Evolutionary conservation across 1,140 invertebrate species (phyloP).

Genomic region (Antheraea mylitta): DNA sequence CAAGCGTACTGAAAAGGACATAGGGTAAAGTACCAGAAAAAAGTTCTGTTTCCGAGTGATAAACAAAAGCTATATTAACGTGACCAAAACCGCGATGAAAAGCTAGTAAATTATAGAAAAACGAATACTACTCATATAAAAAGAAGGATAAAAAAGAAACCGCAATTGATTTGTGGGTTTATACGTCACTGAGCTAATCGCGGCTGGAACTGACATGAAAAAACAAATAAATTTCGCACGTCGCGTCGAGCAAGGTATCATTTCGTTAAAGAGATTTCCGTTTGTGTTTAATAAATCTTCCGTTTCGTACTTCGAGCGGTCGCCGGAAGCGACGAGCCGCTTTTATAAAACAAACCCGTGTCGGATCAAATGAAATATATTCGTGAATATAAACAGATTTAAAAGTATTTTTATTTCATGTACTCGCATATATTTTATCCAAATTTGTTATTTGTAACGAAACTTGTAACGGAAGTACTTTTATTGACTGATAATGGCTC

Average conservation of each 20-base stretch:
- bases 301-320: slow-evolving; percentile 10
- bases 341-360: slow-evolving; percentile 23
- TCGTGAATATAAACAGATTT: slow-evolving; percentile 11
- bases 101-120: no score
- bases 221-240: not conserved
- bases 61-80: no score
- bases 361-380: slow-evolving; percentile 31
- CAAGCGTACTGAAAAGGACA: no score
- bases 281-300: slow-evolving; percentile 35
- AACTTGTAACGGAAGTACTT: no score
- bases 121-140: no score
- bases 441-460: no score
- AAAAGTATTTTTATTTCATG: not conserved
- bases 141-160: no score
- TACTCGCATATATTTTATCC: not conserved
- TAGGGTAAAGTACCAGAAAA: no score
- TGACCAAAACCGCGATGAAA: no score
- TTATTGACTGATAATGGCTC: no score
- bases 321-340: slow-evolving; percentile 18
- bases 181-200: not conserved
- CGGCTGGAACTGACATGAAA: not conserved
- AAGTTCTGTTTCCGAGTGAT: no score
- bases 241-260: not conserved
- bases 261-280: slow-evolving; percentile 9
- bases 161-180: not conserved